Conservation (phyloP, 2,888 invertebrate species). For the Pecten maximus region DNA sequence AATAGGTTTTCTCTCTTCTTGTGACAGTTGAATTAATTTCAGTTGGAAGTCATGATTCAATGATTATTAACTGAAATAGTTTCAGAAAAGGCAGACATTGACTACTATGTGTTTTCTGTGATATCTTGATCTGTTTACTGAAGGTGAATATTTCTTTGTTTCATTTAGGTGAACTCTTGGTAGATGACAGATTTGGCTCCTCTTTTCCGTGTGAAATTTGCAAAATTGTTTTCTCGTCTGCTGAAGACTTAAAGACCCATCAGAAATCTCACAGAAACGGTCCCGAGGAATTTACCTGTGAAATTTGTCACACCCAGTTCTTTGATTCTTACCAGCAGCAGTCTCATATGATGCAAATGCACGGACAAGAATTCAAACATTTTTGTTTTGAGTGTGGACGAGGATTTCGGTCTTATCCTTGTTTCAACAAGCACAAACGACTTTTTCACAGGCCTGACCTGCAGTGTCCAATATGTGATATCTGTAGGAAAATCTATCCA, state of each 20-base stretch:
- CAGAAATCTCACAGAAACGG: not conserved
- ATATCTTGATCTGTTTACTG: not conserved
- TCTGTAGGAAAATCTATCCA: constrained; percentile 36
- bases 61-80: not conserved
- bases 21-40: no score
- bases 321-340: not conserved
- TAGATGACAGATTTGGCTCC: not conserved
- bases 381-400: constrained; percentile 30
- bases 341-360: not conserved
- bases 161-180: not conserved
- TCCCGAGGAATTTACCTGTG: not conserved
- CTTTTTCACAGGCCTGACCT: not conserved
- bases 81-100: not conserved
- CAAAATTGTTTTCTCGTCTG: not conserved
- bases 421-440: constrained; percentile 27
- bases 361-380: not conserved
- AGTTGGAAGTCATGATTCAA: no score
- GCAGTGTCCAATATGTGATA: constrained; percentile 12
- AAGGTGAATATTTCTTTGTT: not conserved
- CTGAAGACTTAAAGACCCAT: not conserved
- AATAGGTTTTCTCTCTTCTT: no score
- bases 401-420: constrained; percentile 37
- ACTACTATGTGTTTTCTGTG: not conserved
- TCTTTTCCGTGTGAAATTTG: constrained; percentile 39
- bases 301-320: not conserved